Percentiles rank a stretch among this genome's conserved stretches.
phyloP scores from a whole-genome alignment of 2,113 vertebrate genomes.

The Ibidorhyncha struthersii region DNA sequence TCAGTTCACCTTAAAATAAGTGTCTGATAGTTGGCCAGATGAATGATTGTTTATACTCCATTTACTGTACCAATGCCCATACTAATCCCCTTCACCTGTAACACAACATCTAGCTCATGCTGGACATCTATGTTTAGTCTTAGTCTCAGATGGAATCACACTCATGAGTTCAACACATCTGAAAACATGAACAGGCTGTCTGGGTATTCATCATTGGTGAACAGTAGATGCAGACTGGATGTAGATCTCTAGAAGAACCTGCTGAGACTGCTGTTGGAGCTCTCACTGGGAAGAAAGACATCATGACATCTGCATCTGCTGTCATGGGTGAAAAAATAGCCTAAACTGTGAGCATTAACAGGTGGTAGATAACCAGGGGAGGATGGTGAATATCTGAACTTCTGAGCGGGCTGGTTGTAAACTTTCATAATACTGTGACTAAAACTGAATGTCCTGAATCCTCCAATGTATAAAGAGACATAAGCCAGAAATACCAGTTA shows the following conservation, averaged over 20 bases:
- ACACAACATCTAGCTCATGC: background rate
- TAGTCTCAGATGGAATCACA: background rate
- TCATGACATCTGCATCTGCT: background rate
- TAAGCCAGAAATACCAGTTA: background rate
- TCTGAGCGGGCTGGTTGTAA: background rate
- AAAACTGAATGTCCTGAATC: background rate
- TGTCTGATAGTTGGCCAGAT: background rate
- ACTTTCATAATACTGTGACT: background rate
- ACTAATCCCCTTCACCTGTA: background rate
- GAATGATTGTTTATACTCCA: background rate
- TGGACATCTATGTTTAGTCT: background rate
- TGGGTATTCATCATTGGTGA: background rate
- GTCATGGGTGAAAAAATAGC: background rate
- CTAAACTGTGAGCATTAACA: background rate
- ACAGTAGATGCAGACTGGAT: too few species aligned
- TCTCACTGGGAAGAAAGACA: background rate
- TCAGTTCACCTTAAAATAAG: background rate
- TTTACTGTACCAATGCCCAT: background rate
- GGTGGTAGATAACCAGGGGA: background rate
- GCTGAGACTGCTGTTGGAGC: background rate
- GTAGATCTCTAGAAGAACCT: background rate
- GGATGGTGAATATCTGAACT: background rate
- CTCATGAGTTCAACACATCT: background rate
- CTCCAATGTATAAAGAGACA: background rate
- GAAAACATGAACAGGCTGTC: background rate